Percentiles rank a stretch among this genome's conserved stretches.
phyloP scores from a whole-genome alignment of 2,888 invertebrate species.

The Gymnosoma rotundatum region DNA sequence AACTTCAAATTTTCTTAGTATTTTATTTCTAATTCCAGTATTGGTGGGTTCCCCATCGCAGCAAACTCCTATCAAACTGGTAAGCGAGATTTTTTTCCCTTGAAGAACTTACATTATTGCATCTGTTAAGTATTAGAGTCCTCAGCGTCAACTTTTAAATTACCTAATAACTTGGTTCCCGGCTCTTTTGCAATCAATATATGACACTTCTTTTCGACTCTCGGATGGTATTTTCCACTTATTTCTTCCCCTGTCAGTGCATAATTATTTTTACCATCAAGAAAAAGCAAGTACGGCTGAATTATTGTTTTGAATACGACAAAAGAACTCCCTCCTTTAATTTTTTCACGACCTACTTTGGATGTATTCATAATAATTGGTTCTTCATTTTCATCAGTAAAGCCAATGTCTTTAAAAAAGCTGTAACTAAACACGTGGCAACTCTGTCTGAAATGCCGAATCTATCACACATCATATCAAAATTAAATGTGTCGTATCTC shows the following conservation, averaged over 20 bases:
- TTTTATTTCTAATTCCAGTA: conserved; percentile 22
- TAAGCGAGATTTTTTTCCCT: too few species aligned
- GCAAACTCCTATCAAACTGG: conserved; percentile 32
- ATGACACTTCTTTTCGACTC: too few species aligned
- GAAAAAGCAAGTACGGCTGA: conserved; percentile 25
- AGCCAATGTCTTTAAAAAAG: conserved; percentile 36
- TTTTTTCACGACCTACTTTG: conserved; percentile 18
- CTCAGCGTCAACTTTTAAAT: conserved; percentile 23
- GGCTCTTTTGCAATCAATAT: too few species aligned
- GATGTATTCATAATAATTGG: conserved; percentile 36
- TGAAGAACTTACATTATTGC: too few species aligned
- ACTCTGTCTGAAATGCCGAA: conserved; percentile 17
- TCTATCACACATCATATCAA: conserved; percentile 30
- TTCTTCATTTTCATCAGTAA: conserved; percentile 19
- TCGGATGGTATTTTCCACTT: conserved; percentile 27
- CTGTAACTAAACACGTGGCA: conserved; percentile 15
- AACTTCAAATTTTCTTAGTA: conserved; percentile 25
- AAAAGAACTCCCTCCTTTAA: conserved; percentile 12
- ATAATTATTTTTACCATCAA: conserved; percentile 40
- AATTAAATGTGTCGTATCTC: conserved; percentile 24
- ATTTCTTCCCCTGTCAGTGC: conserved; percentile 31
- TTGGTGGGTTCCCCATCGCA: conserved; percentile 28
- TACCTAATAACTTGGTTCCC: conserved; percentile 10
- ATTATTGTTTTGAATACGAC: conserved; percentile 9
- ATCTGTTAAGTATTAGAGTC: too few species aligned